Evolutionary conservation across 2,888 invertebrate genomes (phyloP), one percentile per base, ranked within the genome.

Genomic region (Oligia fasciuncula): DNA sequence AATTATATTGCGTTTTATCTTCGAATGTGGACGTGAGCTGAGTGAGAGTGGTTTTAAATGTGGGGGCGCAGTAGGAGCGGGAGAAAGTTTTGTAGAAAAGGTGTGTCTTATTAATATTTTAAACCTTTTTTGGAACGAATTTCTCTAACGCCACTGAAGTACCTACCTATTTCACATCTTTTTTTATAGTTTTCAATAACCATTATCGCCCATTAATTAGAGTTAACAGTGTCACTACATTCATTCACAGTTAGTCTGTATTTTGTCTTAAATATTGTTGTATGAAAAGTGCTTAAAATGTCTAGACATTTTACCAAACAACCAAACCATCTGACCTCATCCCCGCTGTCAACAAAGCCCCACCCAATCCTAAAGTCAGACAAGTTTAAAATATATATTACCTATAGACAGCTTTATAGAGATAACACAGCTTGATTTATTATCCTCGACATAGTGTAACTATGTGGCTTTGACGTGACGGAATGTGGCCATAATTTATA

Each of bases 1-100:
- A 87, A 83, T 87, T 88, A 81, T 88, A 85, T 87, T 81, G 85
- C 67, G 82, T 82, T 88, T 83, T 87, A 89, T 87, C 85, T 77
- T 69, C 73, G 72, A 70, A 70, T 71, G 78, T 65, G 77, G 73
- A 82, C 81, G 89, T 79, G 85, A 83, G 77, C 43, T 8, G 79
- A 46, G 76, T 79, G 51, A 54, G 73, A 84, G 77, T 74, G 60
- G 66, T 51, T 75, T 19, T 23, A 0, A 54, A 54, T n/a, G n/a
- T 63, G 57, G 43, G 74, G 67, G 0, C 3, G 1, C 40, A 79
- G 43, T 84, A 29, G 8, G 1, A 77, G 79, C 79, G 79, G 60
- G 6, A 5, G 5, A 40, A 9, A 3, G 35, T 8, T 17, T 63
- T 63, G 35, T 63, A 4, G 4, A 14, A 23, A 23, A 19, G 19